Conservation (phyloP, 2,797 vertebrate species). For the Phrynocephalus forsythii region DNA sequence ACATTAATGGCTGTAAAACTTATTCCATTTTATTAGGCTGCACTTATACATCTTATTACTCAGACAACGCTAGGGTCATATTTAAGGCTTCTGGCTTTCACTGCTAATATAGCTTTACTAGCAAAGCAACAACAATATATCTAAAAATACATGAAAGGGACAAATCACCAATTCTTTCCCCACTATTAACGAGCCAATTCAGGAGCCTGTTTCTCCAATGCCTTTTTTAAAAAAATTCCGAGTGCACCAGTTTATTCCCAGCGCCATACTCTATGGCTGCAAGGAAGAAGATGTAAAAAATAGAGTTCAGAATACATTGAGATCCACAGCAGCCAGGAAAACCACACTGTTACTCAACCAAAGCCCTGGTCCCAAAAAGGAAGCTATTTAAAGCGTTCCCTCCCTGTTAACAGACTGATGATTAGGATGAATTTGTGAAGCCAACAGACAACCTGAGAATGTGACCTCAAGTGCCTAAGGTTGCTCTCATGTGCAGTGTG, state of each 20-base stretch:
- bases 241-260: background rate
- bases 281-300: background rate
- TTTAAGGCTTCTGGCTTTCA: conserved; percentile 32
- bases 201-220: background rate
- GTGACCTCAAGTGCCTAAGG: background rate
- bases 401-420: no score
- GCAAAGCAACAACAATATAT: conserved; percentile 20
- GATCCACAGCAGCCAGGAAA: background rate
- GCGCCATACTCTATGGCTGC: background rate
- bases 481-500: background rate
- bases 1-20: conserved; percentile 28
- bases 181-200: background rate
- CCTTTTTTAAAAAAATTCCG: background rate
- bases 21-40: conserved; percentile 22
- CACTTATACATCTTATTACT: background rate
- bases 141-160: conserved; percentile 21
- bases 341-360: no score
- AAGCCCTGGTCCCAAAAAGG: background rate
- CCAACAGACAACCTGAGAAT: background rate
- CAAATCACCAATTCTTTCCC: background rate
- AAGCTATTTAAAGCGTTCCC: background rate
- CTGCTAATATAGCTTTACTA: conserved; percentile 45
- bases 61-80: conserved; percentile 41
- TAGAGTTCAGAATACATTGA: background rate
- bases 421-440: no score